phyloP scores from a whole-genome alignment of 2,797 vertebrate genomes.

The Takifugu rubripes region DNA sequence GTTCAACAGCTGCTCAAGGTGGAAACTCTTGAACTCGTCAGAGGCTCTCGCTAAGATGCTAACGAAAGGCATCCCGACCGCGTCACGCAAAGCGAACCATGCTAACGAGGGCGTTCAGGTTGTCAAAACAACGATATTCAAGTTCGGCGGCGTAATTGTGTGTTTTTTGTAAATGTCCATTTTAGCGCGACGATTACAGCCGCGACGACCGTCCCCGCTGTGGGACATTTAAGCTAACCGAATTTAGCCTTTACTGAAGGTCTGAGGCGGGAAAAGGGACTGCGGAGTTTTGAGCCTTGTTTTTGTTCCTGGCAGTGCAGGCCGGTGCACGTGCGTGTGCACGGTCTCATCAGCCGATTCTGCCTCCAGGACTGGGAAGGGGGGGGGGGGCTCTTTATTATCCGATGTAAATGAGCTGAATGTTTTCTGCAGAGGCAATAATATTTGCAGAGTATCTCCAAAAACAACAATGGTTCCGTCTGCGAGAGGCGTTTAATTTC shows the following conservation, averaged over 20 bases:
- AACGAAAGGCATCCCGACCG: no score
- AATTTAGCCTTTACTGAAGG: no score
- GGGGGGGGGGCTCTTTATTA: constrained; percentile 35
- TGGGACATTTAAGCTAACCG: no score
- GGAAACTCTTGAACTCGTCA: no score
- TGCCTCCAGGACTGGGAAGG: constrained; percentile 22
- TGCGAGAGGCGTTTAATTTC: constrained; percentile 46
- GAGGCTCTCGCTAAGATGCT: no score
- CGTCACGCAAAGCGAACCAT: no score
- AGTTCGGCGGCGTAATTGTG: no score
- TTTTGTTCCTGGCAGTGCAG: neutral
- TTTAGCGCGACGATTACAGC: no score
- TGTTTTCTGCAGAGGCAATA: constrained; percentile 33
- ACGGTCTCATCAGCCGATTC: neutral
- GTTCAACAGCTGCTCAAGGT: constrained; percentile 38
- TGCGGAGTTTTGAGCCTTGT: neutral
- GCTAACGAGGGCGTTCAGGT: no score
- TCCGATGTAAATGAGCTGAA: constrained; percentile 49
- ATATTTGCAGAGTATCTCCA: constrained; percentile 55
- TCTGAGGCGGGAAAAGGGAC: constrained; percentile 1
- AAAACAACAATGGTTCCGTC: constrained; percentile 44
- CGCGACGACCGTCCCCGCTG: no score
- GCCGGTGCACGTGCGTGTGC: constrained; percentile 4
- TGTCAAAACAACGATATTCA: no score
- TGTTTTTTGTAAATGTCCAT: no score